Base-by-base conservation (phyloP, 2,113 vertebrate genomes). In the Heterochromis multidens region DNA sequence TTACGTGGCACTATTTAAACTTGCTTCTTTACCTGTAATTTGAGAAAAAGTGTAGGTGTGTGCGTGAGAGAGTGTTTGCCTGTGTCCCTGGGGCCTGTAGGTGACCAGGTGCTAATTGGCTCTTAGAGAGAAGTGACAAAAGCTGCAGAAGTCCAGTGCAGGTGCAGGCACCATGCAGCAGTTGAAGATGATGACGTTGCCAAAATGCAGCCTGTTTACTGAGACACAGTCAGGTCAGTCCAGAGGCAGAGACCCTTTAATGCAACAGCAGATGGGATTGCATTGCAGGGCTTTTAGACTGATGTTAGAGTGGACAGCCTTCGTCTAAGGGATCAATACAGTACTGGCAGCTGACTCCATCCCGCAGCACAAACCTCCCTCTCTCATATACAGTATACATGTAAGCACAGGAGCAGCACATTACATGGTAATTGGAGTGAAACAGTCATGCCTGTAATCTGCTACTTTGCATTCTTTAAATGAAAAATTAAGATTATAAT, bases 81-180 rank as follows among this genome's bases (percentile, higher is more conserved):
- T 70, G 79, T 13, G 31, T 86, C 93, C 88, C 88, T 25, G 4
- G 82, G 87, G 86, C 62, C 19, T n/a, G 23, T 21, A 57, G 85
- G 91, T 95, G 93, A 93, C 89, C 86, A 84, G 80, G 72, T 91
- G 91, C 90, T 95, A 96, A 95, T 95, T 95, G 93, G 91, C 89
- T 94, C 87, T 95, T 92, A 88, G 79, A 88, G 65, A 77, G 72
- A 83, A 81, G 87, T 88, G 87, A 89, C 80, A 88, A 67, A 80
- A 62, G 82, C 76, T 83, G 85, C 87, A 90, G 62, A 78, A 70
- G 72, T 82, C 78, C 56, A 21, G 61, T 35, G 63, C 83, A 89
- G 93, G 89, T 92, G 93, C 79, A 77, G 78, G 70, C 61, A 80
- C 86, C 43, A 61, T 85, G 79, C 83, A 84, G 77, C 77, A 79